Percentiles rank a stretch among this genome's conserved stretches.
Evolutionary conservation across 2,888 invertebrate species (phyloP).

Genomic region (Smittia aterrima): DNA sequence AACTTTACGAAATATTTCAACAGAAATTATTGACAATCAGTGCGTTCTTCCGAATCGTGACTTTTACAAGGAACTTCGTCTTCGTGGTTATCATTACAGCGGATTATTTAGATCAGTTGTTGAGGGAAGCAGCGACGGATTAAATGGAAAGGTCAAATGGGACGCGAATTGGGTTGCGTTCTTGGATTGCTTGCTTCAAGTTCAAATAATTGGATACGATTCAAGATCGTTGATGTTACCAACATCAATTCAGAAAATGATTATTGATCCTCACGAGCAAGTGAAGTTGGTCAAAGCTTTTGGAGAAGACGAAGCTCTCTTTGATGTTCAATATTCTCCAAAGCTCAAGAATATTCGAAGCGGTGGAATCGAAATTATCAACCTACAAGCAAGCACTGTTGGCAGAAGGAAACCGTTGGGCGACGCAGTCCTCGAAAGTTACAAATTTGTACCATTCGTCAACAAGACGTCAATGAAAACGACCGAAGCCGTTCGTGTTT

Average conservation of each 20-base stretch:
- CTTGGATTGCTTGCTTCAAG: slow-evolving; percentile 86
- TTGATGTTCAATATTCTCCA: slow-evolving; percentile 49
- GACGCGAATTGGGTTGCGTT: slow-evolving; percentile 83
- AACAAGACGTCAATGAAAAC: slow-evolving; percentile 46
- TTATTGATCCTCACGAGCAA: slow-evolving; percentile 66
- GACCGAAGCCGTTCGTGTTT: slow-evolving; percentile 59
- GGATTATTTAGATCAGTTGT: slow-evolving; percentile 49
- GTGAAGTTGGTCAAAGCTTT: slow-evolving; percentile 53
- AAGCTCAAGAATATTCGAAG: slow-evolving; percentile 55
- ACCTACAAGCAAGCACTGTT: slow-evolving; percentile 73
- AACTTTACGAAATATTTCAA: slow-evolving; percentile 47
- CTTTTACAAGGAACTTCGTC: slow-evolving; percentile 67
- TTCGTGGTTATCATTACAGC: slow-evolving; percentile 67
- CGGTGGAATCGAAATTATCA: slow-evolving; percentile 75
- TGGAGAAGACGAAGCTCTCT: slow-evolving; percentile 48
- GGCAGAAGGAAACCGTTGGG: slow-evolving; percentile 65
- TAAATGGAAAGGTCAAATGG: slow-evolving; percentile 59
- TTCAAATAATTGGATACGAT: slow-evolving; percentile 68
- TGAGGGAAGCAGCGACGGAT: slow-evolving; percentile 50
- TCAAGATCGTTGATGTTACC: slow-evolving; percentile 71
- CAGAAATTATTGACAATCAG: slow-evolving; percentile 45
- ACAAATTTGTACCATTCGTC: slow-evolving; percentile 67
- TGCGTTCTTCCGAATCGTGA: slow-evolving; percentile 59
- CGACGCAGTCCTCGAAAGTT: slow-evolving; percentile 73
- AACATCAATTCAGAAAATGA: slow-evolving; percentile 68